A percentile compares a stretch with the other conserved stretches of the same genome.
These are phyloP conservation scores for Aplochiton taeniatus DNA, from an alignment of 2,797 vertebrate species.

Conservation along the genomic window DNA sequence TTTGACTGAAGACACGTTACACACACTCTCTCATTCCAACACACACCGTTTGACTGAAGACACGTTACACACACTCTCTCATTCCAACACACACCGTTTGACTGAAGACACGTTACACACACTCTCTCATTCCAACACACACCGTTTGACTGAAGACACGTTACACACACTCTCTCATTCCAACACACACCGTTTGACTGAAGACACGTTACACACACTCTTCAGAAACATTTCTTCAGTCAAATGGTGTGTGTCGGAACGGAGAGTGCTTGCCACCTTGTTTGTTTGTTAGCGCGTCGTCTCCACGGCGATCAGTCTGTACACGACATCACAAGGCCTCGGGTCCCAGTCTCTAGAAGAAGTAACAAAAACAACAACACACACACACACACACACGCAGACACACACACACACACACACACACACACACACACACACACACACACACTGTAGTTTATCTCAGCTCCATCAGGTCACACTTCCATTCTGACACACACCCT, in stretches of 20 bases:
- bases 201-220: slow-evolving; percentile 2
- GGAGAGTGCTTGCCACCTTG: slow-evolving; percentile 43
- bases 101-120: too few relatives aligned
- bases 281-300: slow-evolving; percentile 39
- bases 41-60: too few relatives aligned
- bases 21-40: too few relatives aligned
- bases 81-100: too few relatives aligned
- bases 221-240: slow-evolving; percentile 7
- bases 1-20: too few relatives aligned
- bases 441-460: slow-evolving; percentile 14
- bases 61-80: too few relatives aligned
- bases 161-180: too few relatives aligned
- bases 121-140: too few relatives aligned
- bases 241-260: slow-evolving; percentile 41
- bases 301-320: slow-evolving; percentile 30
- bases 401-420: slow-evolving; percentile 9
- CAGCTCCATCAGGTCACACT: slow-evolving; percentile 47
- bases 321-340: slow-evolving; percentile 23
- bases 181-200: too few relatives aligned
- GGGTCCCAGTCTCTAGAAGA: slow-evolving; percentile 24
- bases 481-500: slow-evolving; percentile 41
- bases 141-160: too few relatives aligned
- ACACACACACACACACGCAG: not conserved
- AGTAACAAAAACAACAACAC: not conserved
- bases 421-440: slow-evolving; percentile 6